Evolutionary conservation across 2,797 vertebrate species (phyloP), one percentile per base, ranked within the genome.

Genomic region (Hozukius guyotensis): DNA sequence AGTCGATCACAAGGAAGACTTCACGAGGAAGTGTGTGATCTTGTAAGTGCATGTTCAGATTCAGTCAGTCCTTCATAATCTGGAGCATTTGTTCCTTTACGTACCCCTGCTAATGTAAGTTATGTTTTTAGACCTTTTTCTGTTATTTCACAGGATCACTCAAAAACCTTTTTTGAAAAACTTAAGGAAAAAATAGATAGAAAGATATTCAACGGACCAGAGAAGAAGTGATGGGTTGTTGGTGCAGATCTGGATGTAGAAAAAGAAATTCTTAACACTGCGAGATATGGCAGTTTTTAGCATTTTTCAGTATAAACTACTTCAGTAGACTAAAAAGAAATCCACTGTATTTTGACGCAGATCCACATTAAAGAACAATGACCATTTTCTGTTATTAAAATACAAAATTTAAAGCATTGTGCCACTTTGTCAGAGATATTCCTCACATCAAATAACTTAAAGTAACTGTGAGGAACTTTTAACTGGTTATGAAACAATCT

Each of bases 361-460:
- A 42, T 42, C 38, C 7, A 46, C 14, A 46, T 46, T 46, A 46
- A 46, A 46, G 42, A 18, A 46, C 16, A 46, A 18, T 0, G 16
- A 18, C 0, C 6, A 2, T 46, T 46, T 29, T 13, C 5, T 29
- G 25, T 29, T 29, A 3, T 12, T 27, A 31, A 66, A 66, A n/a
- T 16, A 7, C 6, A 16, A 1, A 6, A 27, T 20, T 4, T 25
- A 8, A 42, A 7, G 36, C 0, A 29, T 8, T 49, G 18, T 31
- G 10, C 14, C 46, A 27, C 24, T 9, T 42, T 6, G 14, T 10
- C 27, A 31, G 27, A 31, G 57, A 11, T 31, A 10, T 16, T 59
- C 22, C 52, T 53, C 52, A 53, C 52, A 55, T 46, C 14, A 46
- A 46, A 46, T 18, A 18, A 18, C 42, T 46, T 16, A 18, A 38